These are phyloP conservation scores for Orchestia grillus DNA, from an alignment of 1,140 invertebrate species.

Conservation along the genomic window DNA sequence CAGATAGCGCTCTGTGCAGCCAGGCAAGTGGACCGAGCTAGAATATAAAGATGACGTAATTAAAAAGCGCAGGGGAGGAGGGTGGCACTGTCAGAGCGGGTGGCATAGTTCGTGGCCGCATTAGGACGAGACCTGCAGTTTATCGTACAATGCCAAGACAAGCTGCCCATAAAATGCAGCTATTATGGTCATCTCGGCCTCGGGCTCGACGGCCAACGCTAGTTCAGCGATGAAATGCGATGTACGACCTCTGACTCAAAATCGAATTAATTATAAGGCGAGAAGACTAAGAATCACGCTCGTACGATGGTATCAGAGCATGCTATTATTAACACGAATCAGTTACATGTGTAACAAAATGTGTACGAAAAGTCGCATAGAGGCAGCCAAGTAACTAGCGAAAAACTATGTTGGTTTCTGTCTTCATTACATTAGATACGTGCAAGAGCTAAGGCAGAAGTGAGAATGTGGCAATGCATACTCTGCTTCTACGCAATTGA, in stretches of 20 bases:
- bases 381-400: background rate
- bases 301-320: background rate
- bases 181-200: background rate
- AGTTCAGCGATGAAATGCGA: background rate
- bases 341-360: background rate
- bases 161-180: background rate
- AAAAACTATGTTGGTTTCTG: background rate
- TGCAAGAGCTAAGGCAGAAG: background rate
- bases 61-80: background rate
- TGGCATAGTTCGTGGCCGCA: conserved; percentile 15
- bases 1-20: background rate
- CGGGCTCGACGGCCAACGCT: background rate
- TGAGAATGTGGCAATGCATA: background rate
- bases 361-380: background rate
- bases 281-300: background rate
- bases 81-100: background rate
- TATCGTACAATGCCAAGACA: background rate
- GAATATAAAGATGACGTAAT: background rate
- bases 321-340: background rate
- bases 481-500: too few relatives aligned
- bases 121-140: conserved; percentile 1
- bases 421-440: background rate
- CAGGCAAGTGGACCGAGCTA: background rate
- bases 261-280: background rate
- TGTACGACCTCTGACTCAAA: background rate